Conservation (phyloP, 2,113 vertebrate genomes). For the Cynopterus brachyotis region DNA sequence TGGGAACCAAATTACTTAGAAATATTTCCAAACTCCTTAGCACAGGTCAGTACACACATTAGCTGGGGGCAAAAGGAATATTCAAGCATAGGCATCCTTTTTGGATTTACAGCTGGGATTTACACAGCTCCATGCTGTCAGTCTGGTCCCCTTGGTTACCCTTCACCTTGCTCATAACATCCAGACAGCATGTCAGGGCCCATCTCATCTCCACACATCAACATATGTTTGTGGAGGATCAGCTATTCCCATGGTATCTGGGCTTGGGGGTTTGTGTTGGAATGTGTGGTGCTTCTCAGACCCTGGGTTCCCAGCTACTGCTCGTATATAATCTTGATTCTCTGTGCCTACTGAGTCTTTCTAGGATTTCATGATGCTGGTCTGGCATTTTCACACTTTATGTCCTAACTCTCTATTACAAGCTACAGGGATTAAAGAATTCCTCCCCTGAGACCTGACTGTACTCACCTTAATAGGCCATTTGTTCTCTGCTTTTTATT, state of each 20-base stretch:
- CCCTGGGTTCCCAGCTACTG: conserved; percentile 34
- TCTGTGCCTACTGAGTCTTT: not conserved
- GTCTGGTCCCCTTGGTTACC: conserved; percentile 48
- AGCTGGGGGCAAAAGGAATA: conserved; percentile 22
- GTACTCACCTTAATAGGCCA: not conserved
- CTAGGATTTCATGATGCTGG: conserved; percentile 11
- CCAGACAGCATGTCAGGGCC: conserved; percentile 46
- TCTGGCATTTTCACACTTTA: not conserved
- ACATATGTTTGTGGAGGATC: conserved; percentile 55
- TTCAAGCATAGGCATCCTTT: conserved; percentile 30
- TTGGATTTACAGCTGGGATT: conserved; percentile 48
- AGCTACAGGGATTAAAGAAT: not conserved
- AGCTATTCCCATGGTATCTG: conserved; percentile 66
- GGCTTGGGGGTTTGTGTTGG: conserved; percentile 42
- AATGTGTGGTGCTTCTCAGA: conserved; percentile 46
- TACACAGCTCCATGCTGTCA: not conserved
- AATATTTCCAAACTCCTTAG: conserved; percentile 50
- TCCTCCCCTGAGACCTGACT: conserved; percentile 50
- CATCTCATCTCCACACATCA: conserved; percentile 29
- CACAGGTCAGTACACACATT: conserved; percentile 53
- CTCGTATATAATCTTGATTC: not conserved
- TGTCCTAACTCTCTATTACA: not conserved
- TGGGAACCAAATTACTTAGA: conserved; percentile 49
- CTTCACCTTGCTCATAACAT: conserved; percentile 43
- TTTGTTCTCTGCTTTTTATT: conserved; percentile 50